Percentiles rank a stretch among this genome's conserved stretches.
phyloP scores from a whole-genome alignment of 2,113 vertebrate genomes.

The Calypte anna region DNA sequence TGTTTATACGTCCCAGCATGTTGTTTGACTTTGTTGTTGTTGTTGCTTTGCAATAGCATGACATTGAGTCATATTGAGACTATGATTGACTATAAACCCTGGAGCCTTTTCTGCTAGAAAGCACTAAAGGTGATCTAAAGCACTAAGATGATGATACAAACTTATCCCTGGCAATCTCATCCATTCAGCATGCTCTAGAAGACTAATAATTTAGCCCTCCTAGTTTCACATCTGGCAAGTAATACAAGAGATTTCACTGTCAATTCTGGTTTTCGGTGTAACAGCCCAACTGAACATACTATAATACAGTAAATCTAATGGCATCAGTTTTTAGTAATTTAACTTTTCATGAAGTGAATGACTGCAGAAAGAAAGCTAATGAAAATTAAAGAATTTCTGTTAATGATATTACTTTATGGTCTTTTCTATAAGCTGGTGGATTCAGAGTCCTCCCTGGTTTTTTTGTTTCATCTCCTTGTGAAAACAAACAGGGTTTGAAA shows the following conservation, averaged over 20 bases:
- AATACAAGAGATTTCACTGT: not conserved
- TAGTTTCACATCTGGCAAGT: not conserved
- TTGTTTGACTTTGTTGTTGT: not conserved
- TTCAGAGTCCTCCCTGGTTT: not conserved
- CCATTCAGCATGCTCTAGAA: not conserved
- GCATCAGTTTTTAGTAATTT: slow-evolving; percentile 29
- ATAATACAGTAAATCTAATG: not conserved
- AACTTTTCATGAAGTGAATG: slow-evolving; percentile 35
- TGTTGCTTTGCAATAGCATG: not conserved
- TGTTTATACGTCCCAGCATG: not conserved
- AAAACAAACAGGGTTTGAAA: not conserved
- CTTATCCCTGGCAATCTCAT: not conserved
- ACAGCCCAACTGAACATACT: not conserved
- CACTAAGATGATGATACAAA: not conserved
- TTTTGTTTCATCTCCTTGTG: not conserved
- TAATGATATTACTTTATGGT: slow-evolving; percentile 30
- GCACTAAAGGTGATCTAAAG: not conserved
- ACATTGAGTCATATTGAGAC: not conserved
- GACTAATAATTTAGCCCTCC: not conserved
- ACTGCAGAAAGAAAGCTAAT: slow-evolving; percentile 54
- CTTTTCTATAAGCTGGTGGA: not conserved
- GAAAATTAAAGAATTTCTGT: slow-evolving; percentile 39
- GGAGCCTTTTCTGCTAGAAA: not conserved
- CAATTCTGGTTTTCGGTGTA: not conserved
- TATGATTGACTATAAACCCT: not conserved